phyloP scores from a whole-genome alignment of 2,113 vertebrate species.

The Perca flavescens region DNA sequence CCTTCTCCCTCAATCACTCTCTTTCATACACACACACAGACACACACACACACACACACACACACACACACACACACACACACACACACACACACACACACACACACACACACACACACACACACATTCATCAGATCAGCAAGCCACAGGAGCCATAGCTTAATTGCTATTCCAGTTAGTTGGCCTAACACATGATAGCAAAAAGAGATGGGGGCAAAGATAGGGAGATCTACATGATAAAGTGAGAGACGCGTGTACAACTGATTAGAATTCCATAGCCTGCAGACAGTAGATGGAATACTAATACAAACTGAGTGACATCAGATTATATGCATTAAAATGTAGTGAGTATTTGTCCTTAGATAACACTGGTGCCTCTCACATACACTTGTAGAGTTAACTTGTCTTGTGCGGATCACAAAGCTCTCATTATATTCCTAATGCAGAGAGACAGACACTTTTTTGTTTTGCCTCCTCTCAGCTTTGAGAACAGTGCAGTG shows the following conservation, averaged over 20 bases:
- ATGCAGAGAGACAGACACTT: conserved; percentile 4
- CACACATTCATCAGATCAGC: conserved; percentile 10
- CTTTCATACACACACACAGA: neutral
- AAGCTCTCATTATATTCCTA: conserved; percentile 26
- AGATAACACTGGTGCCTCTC: conserved; percentile 9
- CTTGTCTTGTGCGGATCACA: conserved; percentile 24
- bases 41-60: conserved; percentile 1
- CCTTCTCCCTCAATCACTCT: neutral
- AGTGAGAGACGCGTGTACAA: conserved; percentile 4
- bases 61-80: conserved; percentile 6
- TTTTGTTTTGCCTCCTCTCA: conserved; percentile 16
- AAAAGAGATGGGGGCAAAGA: conserved; percentile 31
- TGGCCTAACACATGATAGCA: conserved; percentile 27
- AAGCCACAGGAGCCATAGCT: conserved; percentile 12
- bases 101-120: conserved; percentile 2
- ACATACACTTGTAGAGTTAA: neutral
- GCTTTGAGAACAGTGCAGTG: neutral
- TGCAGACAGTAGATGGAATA: conserved; percentile 22
- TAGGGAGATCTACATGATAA: conserved; percentile 18
- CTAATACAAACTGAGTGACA: conserved; percentile 25
- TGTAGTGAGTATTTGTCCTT: neutral
- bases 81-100: conserved; percentile 5
- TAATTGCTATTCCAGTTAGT: conserved; percentile 41
- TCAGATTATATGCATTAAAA: neutral
- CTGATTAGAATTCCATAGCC: conserved; percentile 34